A percentile compares a stretch with the other conserved stretches of the same genome.
phyloP scores from a whole-genome alignment of 2,888 invertebrate genomes.

The Dysmachus trigonus region DNA sequence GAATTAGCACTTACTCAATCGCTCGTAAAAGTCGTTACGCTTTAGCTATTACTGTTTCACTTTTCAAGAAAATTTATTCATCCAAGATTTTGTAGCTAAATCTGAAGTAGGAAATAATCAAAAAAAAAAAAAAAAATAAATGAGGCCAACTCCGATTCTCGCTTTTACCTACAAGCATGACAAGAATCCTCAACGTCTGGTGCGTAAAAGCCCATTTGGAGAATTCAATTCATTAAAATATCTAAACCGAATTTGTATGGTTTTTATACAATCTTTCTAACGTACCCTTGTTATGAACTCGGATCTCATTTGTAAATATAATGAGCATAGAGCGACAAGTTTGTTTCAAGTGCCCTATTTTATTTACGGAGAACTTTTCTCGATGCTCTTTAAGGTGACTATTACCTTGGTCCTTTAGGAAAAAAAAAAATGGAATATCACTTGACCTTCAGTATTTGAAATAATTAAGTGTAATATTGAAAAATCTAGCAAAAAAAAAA shows the following conservation, averaged over 20 bases:
- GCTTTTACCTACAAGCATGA: not conserved
- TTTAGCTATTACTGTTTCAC: not conserved
- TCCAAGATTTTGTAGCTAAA: not conserved
- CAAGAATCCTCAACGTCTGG: not conserved
- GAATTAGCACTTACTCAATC: conserved; percentile 6
- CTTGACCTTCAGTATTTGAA: not conserved
- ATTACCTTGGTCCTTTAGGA: not conserved
- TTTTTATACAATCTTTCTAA: not conserved
- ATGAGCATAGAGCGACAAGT: not conserved
- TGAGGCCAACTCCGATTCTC: not conserved
- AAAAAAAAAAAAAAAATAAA: not conserved
- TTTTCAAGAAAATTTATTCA: not conserved
- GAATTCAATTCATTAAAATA: not conserved
- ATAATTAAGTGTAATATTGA: not conserved
- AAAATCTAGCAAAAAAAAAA: not conserved
- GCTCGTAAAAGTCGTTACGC: not conserved
- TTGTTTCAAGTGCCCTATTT: not conserved
- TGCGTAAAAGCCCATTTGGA: not conserved
- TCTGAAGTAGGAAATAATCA: not conserved
- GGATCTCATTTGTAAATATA: not conserved
- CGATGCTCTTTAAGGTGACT: not conserved
- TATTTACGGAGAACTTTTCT: not conserved
- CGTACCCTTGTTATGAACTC: not conserved
- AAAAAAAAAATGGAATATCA: not conserved
- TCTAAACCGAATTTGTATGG: not conserved